A percentile compares a stretch with the other conserved stretches of the same genome.
These are phyloP conservation scores for Orussus abietinus DNA, from an alignment of 1,140 invertebrate species.

Conservation along the genomic window DNA sequence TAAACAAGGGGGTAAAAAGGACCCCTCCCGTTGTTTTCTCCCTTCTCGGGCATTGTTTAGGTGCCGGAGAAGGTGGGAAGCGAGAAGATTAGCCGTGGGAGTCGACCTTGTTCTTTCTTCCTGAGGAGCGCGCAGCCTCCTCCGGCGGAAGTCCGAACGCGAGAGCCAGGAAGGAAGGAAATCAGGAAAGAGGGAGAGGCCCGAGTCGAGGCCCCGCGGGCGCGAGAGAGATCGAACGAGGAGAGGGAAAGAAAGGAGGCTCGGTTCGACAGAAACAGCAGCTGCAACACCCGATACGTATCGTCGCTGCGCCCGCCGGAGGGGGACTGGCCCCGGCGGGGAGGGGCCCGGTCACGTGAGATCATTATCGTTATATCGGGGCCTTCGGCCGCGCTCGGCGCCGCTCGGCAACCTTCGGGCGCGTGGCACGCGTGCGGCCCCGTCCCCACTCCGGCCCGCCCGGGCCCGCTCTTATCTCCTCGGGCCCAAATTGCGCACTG, in stretches of 20 bases:
- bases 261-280: slow-evolving; percentile 40
- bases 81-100: no score
- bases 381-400: slow-evolving; percentile 32
- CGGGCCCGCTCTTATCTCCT: no score
- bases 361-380: slow-evolving; percentile 43
- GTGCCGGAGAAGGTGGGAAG: no score
- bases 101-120: no score
- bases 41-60: no score
- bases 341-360: slow-evolving; percentile 39
- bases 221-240: slow-evolving; percentile 23
- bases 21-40: no score
- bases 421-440: slow-evolving; percentile 45
- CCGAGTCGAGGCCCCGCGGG: slow-evolving; percentile 9
- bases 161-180: slow-evolving; percentile 16
- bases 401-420: slow-evolving; percentile 32
- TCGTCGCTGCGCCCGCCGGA: slow-evolving; percentile 27
- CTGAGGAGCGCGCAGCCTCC: no score
- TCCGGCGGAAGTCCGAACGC: no score
- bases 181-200: slow-evolving; percentile 1
- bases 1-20: no score
- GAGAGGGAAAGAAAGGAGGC: slow-evolving; percentile 34
- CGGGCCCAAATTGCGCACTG: no score
- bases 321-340: slow-evolving; percentile 24
- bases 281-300: slow-evolving; percentile 50
- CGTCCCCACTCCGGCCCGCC: slow-evolving; percentile 15